Evolutionary conservation across 2,113 vertebrate species (phyloP), one percentile per base, ranked within the genome.

Genomic region (Anseranas semipalmata): DNA sequence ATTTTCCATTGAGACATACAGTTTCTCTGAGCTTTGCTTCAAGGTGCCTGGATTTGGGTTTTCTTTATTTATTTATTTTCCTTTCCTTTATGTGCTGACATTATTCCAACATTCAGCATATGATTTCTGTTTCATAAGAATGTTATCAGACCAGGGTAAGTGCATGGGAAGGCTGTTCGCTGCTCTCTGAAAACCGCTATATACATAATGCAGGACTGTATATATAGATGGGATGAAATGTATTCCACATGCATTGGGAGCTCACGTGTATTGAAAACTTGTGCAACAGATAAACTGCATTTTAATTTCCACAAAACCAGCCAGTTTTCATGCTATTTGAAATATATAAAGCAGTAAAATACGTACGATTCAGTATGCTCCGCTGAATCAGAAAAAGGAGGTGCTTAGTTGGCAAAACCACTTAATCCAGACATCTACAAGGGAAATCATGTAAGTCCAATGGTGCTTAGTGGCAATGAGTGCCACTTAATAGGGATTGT

Each of bases 381-480:
- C 4, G 3, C 86, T 93, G 92, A 89, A 93, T 91, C 81, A 56
- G 86, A 62, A 94, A 95, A 91, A 95, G 96, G 96, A 96, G 91
- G 86, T 83, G 92, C 92, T 97, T 92, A 96, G 92, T 80, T 95
- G 96, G 95, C 92, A 97, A 97, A 97, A 96, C 77, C 89, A 50
- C 91, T 96, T 96, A 96, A 96, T 95, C 90, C 94, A 95, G 89
- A 87, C 96, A 96, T 97, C 96, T 97, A 96, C 95, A 95, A 97
- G 96, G 89, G 92, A 97, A 96, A 96, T 95, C 74, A 1, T 46
- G 19, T 96, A 95, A 97, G 84, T 90, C 92, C 95, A 79, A 95
- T 0, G 41, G 58, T 74, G 94, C 89, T 97, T 96, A 96, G 94
- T 96, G 89, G 92, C 94, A 92, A 87, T 80, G 96, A 96, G 89